Evolutionary conservation across 2,888 invertebrate genomes (phyloP).

Genomic region (Platycheirus albimanus): DNA sequence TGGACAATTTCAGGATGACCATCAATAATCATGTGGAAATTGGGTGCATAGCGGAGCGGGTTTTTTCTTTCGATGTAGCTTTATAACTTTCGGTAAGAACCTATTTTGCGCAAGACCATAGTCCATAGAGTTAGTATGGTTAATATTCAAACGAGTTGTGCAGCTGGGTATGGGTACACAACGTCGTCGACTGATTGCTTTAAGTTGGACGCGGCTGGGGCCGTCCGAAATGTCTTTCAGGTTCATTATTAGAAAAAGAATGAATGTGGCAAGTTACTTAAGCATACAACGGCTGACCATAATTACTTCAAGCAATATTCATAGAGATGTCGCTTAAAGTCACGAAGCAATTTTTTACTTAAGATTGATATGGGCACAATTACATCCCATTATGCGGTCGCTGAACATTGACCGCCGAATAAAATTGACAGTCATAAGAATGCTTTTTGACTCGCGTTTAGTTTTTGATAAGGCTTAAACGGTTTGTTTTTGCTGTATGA

Average conservation of each 20-base stretch:
- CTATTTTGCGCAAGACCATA: slow-evolving; percentile 2
- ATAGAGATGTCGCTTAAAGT: slow-evolving; percentile 42
- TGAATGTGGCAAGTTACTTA: slow-evolving; percentile 32
- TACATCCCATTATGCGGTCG: slow-evolving; percentile 28
- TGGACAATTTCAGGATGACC: slow-evolving; percentile 40
- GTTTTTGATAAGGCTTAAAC: too few species aligned
- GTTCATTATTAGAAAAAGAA: slow-evolving; percentile 37
- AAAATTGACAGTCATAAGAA: too few species aligned
- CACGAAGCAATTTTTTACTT: slow-evolving; percentile 19
- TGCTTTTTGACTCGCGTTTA: too few species aligned
- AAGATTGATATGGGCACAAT: slow-evolving; percentile 38
- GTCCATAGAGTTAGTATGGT: neutral
- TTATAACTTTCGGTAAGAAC: slow-evolving; percentile 13
- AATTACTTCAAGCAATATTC: slow-evolving; percentile 22
- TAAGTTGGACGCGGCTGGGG: neutral
- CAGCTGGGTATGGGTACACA: slow-evolving; percentile 36
- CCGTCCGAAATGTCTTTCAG: slow-evolving; percentile 21
- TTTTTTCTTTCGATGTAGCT: slow-evolving; percentile 19
- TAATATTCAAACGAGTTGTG: slow-evolving; percentile 56
- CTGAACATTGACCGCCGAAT: neutral
- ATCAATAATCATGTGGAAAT: slow-evolving; percentile 60
- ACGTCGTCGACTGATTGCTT: slow-evolving; percentile 8
- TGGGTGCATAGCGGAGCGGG: slow-evolving; percentile 51
- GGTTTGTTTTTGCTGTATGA: too few species aligned
- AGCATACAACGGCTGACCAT: slow-evolving; percentile 15